Evolutionary conservation across 2,888 invertebrate species (phyloP), one percentile per base, ranked within the genome.

Genomic region (Tinea semifulvella): DNA sequence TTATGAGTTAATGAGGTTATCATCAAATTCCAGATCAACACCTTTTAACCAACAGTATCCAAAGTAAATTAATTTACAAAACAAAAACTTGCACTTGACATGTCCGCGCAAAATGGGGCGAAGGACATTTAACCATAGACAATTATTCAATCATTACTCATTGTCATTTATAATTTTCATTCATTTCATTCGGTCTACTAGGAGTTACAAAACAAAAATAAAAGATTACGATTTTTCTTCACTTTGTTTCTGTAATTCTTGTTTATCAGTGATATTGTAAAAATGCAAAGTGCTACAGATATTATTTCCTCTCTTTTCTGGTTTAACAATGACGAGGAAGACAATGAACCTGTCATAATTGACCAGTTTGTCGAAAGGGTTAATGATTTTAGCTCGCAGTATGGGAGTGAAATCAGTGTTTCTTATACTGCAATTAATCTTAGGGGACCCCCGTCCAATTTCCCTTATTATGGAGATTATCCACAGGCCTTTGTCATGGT

Each of bases 401-500:
- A 96, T 76, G 96, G 94, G 48, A 91, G 90, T 65, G 90, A 89
- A 67, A 88, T 87, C 49, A 93, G 92, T 73, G 90, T 92, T 61
- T 94, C 93, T 0, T 96, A 96, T 62, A 90, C 93, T 2, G 94
- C 94, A 3, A 85, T 88, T 44, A 96, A 96, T 74, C 84, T 96
- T 46, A 87, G 90, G 43, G 94, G 95, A 6, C 88, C 89, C 54
- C 92, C 92, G 8, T 88, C 88, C 18, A 91, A 91, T 65, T 96
- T 89, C 77, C 96, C 96, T 0, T 87, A 88, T 50, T 95, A 95
- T 68, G 96, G 96, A 13, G 96, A 96, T 65, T 95, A 91, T 77
- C 92, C 94, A 7, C 89, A 94, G 68, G 90, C 94, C 10, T 96
- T 91, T 79, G 91, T 92, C 47, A 90, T 95, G 88, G 96, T 95